Evolutionary conservation across 2,888 invertebrate genomes (phyloP).

Genomic region (Ashinkailepas kermadecensis): DNA sequence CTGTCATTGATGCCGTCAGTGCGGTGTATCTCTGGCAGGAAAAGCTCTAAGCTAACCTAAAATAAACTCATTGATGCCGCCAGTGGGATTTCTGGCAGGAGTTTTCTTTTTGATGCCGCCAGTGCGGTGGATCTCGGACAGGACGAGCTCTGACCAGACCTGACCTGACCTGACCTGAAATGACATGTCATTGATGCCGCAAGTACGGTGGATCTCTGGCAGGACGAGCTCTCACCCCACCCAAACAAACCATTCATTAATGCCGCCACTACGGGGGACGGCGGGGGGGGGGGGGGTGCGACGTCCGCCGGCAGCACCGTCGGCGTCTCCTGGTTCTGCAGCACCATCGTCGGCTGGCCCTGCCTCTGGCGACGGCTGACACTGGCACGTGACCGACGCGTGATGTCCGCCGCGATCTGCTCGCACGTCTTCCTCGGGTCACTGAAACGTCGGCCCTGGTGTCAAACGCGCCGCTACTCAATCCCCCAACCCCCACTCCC

Average conservation of each 20-base stretch:
- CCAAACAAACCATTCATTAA: background rate
- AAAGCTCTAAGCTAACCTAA: too few relatives aligned
- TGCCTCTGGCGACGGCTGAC: background rate
- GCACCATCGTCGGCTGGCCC: conserved; percentile 34
- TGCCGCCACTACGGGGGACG: background rate
- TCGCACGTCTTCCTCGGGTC: background rate
- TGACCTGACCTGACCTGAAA: too few relatives aligned
- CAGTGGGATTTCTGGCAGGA: too few relatives aligned
- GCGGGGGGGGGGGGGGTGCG: conserved; percentile 19
- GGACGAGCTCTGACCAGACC: too few relatives aligned
- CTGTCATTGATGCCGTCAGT: too few relatives aligned
- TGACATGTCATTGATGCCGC: too few relatives aligned
- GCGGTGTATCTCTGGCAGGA: too few relatives aligned
- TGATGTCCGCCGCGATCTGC: conserved; percentile 6
- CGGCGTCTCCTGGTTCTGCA: conserved; percentile 36
- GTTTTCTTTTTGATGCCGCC: background rate
- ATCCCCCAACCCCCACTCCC: too few relatives aligned
- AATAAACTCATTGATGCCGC: too few relatives aligned
- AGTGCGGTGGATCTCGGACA: too few relatives aligned
- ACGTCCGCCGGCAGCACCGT: background rate
- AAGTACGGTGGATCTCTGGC: too few relatives aligned
- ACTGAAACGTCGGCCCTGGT: background rate
- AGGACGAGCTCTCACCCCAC: background rate
- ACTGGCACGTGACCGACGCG: background rate
- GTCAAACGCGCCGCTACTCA: too few relatives aligned